Evolutionary conservation across 1,140 invertebrate species (phyloP).

Genomic region (Micrasema longulum): DNA sequence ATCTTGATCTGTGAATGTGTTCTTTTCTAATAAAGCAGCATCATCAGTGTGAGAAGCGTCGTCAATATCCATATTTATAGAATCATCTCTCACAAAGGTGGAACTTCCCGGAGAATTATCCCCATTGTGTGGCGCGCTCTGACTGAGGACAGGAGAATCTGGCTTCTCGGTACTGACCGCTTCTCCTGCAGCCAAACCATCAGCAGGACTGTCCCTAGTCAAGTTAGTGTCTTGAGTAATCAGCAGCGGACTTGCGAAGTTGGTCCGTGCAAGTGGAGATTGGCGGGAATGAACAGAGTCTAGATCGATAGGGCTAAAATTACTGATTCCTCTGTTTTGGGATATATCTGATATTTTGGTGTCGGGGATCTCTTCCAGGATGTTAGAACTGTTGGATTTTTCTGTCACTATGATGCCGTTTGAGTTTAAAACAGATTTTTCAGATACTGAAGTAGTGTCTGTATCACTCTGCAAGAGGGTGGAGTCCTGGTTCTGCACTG

Average conservation of each 20-base stretch:
- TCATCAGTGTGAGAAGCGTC: constrained; percentile 69
- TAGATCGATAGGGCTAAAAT: constrained; percentile 26
- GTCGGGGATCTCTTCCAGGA: constrained; percentile 66
- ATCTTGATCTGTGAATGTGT: constrained; percentile 72
- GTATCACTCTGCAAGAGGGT: constrained; percentile 57
- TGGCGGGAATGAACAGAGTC: constrained; percentile 18
- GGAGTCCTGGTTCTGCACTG: constrained; percentile 28
- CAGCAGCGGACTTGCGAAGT: not conserved
- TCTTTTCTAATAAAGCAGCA: constrained; percentile 66
- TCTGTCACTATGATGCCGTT: constrained; percentile 66
- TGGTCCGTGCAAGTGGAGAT: constrained; percentile 13
- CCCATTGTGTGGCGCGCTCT: not conserved
- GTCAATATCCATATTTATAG: constrained; percentile 71
- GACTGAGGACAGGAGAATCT: too few species aligned
- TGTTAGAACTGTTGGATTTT: constrained; percentile 61
- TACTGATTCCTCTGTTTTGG: constrained; percentile 58
- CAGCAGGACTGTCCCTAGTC: constrained; percentile 15
- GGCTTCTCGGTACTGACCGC: too few species aligned
- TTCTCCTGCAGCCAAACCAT: too few species aligned
- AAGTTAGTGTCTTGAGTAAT: constrained; percentile 8
- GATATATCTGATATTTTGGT: constrained; percentile 67
- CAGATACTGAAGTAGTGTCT: constrained; percentile 59
- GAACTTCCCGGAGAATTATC: constrained; percentile 54
- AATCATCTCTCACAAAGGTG: constrained; percentile 56
- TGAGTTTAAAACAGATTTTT: constrained; percentile 63